Evolutionary conservation across 1,140 invertebrate genomes (phyloP).

Genomic region (Drosophila nannoptera): DNA sequence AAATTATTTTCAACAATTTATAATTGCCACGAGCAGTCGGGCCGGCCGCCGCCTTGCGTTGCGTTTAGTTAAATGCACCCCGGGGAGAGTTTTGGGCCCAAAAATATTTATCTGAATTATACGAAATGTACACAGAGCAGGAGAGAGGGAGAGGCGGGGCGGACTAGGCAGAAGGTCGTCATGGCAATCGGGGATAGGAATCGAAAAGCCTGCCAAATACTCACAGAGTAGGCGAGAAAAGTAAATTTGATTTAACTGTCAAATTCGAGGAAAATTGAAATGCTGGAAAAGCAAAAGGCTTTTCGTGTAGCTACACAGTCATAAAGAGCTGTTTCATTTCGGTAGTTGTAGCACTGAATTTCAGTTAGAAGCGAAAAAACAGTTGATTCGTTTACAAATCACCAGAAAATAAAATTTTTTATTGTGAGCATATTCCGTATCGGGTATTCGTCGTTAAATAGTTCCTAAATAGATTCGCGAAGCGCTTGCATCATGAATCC

Average conservation of each 20-base stretch:
- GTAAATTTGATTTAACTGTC: too few species aligned
- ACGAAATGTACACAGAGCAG: constrained; percentile 30
- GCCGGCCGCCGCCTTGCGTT: constrained; percentile 8
- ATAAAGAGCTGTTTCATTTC: neutral
- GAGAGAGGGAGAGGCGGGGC: too few species aligned
- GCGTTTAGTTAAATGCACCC: constrained; percentile 72
- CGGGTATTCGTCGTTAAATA: too few species aligned
- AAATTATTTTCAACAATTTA: constrained; percentile 78
- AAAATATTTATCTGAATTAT: constrained; percentile 66
- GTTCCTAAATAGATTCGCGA: too few species aligned
- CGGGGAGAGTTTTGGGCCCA: constrained; percentile 61
- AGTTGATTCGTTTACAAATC: constrained; percentile 31
- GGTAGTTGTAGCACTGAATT: neutral
- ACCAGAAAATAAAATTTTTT: constrained; percentile 9
- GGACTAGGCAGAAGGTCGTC: too few species aligned
- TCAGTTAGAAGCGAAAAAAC: constrained; percentile 23
- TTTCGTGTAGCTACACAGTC: neutral
- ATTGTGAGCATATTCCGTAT: constrained; percentile 4
- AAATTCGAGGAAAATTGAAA: neutral
- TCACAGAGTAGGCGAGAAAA: too few species aligned
- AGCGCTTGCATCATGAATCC: too few species aligned
- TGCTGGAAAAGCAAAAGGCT: neutral
- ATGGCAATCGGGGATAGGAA: too few species aligned
- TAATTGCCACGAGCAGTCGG: constrained; percentile 70
- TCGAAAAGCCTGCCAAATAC: too few species aligned